Base-by-base conservation (phyloP, 2,888 invertebrate genomes). In the Resseliella maxima region DNA sequence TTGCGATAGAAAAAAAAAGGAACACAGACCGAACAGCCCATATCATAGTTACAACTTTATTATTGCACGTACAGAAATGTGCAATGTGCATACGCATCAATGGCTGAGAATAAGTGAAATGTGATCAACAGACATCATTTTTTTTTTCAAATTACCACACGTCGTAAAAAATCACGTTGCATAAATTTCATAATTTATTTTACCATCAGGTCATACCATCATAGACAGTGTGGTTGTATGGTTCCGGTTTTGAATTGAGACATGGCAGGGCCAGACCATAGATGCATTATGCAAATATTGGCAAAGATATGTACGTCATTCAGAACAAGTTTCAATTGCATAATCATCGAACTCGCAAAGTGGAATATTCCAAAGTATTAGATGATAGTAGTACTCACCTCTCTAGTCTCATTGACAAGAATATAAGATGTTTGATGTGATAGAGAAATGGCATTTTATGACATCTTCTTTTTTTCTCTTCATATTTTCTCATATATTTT, bases 161-260 rank as follows among this genome's bases (percentile, higher is more conserved):
- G 15, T 72, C 72, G 72, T 72, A 72, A 72, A 72, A 50, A 72
- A 72, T 72, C 31, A 72, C 72, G 72, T 72, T 72, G 31, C 72
- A 72, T 72, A 72, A 72, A 72, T 72, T 72, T 72, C 72, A 72
- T 72, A 72, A 72, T 72, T 72, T 72, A 72, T 72, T 72, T 72
- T 72, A 72, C 31, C 31, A 35, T 35, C 15, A 2, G 31, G 31
- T 15, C 31, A 72, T 15, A 59, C 59, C 46, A 18, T 18, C 8
- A 50, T n/a, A 35, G 27, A 24, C 6, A 5, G 72, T 35, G 31
- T 72, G 31, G 1, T 10, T 27, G 31, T 72, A 31, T 31, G 72
- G 72, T 72, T 72, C 72, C 72, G 72, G 72, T 72, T 31, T 72
- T 15, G 72, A 15, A 1, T 31, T 18, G 8, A 18, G 46, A 12